Evolutionary conservation across 2,888 invertebrate species (phyloP).

Genomic region (Crossocerus cetratus): DNA sequence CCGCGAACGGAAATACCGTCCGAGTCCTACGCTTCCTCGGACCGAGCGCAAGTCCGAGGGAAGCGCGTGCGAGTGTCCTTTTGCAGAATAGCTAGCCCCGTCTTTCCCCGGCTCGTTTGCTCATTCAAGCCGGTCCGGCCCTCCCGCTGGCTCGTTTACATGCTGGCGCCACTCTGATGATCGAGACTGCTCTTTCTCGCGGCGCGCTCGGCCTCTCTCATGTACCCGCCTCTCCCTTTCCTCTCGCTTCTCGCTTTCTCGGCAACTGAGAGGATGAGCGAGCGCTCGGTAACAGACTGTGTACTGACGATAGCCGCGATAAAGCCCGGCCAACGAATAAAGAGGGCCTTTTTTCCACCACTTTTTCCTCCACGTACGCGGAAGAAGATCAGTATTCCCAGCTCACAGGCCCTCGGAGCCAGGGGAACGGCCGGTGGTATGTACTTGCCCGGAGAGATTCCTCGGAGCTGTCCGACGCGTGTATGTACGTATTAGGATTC

Average conservation of each 20-base stretch:
- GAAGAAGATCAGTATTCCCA: conserved; percentile 26
- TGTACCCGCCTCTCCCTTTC: conserved; percentile 12
- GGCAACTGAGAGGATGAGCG: conserved; percentile 12
- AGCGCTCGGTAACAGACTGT: conserved; percentile 50
- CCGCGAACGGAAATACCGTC: conserved; percentile 39
- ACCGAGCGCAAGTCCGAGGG: neutral
- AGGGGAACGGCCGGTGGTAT: conserved; percentile 23
- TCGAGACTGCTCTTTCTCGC: conserved; percentile 32
- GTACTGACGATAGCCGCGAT: conserved; percentile 49
- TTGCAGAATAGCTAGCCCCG: neutral
- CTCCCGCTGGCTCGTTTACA: conserved; percentile 48
- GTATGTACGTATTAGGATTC: conserved; percentile 7
- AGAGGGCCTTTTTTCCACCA: conserved; percentile 26
- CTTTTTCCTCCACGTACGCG: conserved; percentile 30
- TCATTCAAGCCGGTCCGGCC: conserved; percentile 16
- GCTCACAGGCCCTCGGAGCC: neutral
- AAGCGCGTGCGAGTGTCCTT: conserved; percentile 6
- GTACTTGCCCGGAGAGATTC: conserved; percentile 21
- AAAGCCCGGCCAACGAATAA: conserved; percentile 42
- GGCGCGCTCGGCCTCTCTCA: conserved; percentile 1
- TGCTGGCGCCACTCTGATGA: conserved; percentile 52
- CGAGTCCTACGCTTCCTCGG: conserved; percentile 9
- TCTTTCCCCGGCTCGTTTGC: conserved; percentile 16
- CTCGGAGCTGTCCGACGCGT: conserved; percentile 27
- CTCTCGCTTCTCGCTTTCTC: neutral